A percentile compares a stretch with the other conserved stretches of the same genome.
These are phyloP conservation scores for Polyommatus iphigenia DNA, from an alignment of 2,888 invertebrate species.

Conservation along the genomic window DNA sequence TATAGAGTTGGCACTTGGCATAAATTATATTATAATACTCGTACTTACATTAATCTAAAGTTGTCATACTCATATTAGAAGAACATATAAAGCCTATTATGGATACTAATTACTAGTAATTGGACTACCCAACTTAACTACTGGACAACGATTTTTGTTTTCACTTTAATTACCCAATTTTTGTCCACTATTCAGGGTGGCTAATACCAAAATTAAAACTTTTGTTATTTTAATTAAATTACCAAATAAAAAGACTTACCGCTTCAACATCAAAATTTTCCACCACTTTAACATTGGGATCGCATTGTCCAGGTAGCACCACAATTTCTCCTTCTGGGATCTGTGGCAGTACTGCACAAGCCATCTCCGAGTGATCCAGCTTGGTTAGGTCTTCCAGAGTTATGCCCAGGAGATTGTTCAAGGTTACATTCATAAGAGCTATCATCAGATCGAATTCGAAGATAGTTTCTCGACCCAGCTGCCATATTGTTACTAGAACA, in stretches of 20 bases:
- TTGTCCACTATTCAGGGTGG: no score
- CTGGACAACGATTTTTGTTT: no score
- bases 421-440: slow-evolving; percentile 46
- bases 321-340: slow-evolving; percentile 54
- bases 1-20: not conserved
- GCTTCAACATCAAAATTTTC: slow-evolving; percentile 50
- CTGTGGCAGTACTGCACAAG: slow-evolving; percentile 56
- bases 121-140: no score
- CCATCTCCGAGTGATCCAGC: slow-evolving; percentile 50
- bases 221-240: not conserved
- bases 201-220: not conserved
- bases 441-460: slow-evolving; percentile 44
- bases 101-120: no score
- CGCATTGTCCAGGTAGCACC: slow-evolving; percentile 60
- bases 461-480: slow-evolving; percentile 47
- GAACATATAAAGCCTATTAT: no score
- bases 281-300: slow-evolving; percentile 51
- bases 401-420: slow-evolving; percentile 47
- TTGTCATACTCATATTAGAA: not conserved
- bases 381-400: slow-evolving; percentile 43
- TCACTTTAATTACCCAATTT: no score
- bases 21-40: not conserved
- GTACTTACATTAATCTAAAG: not conserved
- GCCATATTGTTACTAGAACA: slow-evolving; percentile 63
- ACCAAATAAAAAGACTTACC: slow-evolving; percentile 44